Base-by-base conservation (phyloP, 2,888 invertebrate species). In the Xestobium rufovillosum region DNA sequence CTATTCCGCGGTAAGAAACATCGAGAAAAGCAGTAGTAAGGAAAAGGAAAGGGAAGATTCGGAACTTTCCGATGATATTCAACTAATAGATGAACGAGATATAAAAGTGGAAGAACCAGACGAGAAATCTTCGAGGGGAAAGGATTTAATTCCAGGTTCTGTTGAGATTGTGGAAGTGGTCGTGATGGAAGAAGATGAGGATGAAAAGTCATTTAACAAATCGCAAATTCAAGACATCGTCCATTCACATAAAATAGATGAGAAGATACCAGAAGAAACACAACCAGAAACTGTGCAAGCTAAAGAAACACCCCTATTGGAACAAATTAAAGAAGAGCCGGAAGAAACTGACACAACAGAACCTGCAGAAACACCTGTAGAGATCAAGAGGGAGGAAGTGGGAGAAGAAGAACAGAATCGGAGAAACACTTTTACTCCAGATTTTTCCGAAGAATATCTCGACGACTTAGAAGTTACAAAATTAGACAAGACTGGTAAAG, bases 401-500 rank as follows among this genome's bases (percentile, higher is more conserved):
- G 45, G 48, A 30, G 38, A 36, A 16, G 35, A 39, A 41, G 35
- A 42, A 37, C 19, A 35, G 28, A 25, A 36, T 1, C 35, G 39
- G 12, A 39, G 43, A 25, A 44, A 48, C 13, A 50, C 51, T 4
- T 52, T 55, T 16, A 53, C 54, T 2, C 48, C 57, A 0, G 59
- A 61, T 32, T 60, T 56, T 43, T 42, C 50, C 1, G 59, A 59
- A 26, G 59, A 60, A 27, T 46, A 63, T 13, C 62, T 61, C 35
- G 77, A 77, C 43, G 76, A 77, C 41, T 67, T 75, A 0, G 72
- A 71, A 0, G 73, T 75, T 19, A 66, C 71, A 10, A 75, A 75
- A 59, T 70, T 75, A 47, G 76, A 76, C 39, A 77, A 77, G 46
- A 70, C 70, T 4, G 77, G 76, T 0, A 76, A 75, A 54, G 72